Conservation (phyloP, 2,888 invertebrate genomes). For the Periphyllus acericola region DNA sequence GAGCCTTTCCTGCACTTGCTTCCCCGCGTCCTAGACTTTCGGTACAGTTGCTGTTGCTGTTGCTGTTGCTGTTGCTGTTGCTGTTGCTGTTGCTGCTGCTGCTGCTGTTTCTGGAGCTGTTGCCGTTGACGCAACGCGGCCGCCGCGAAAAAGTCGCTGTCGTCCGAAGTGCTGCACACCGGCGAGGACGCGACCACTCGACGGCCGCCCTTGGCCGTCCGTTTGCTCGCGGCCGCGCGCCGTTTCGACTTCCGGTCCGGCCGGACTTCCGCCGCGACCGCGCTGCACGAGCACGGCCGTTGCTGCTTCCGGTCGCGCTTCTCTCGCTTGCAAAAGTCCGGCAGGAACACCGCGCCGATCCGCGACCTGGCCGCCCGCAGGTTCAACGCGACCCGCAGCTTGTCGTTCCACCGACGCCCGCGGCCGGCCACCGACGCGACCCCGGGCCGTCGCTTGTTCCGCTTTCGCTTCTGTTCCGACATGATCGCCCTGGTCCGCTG, state of each 20-base stretch:
- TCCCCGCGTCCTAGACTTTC: conserved; percentile 66
- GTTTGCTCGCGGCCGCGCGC: background rate
- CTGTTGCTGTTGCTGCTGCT: conserved; percentile 66
- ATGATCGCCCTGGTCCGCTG: conserved; percentile 90
- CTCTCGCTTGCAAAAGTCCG: conserved; percentile 82
- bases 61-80: conserved; percentile 64
- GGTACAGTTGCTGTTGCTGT: conserved; percentile 63
- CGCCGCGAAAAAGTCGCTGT: conserved; percentile 69
- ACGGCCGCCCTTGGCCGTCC: background rate
- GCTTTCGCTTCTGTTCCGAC: conserved; percentile 79
- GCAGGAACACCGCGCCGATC: conserved; percentile 78
- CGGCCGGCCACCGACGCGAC: conserved; percentile 67
- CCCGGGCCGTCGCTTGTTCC: conserved; percentile 69
- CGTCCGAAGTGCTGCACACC: conserved; percentile 67
- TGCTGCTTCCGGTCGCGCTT: conserved; percentile 65
- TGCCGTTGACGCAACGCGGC: conserved; percentile 63
- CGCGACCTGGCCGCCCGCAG: conserved; percentile 14
- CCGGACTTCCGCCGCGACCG: background rate
- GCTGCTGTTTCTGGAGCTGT: conserved; percentile 65
- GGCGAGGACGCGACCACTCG: conserved; percentile 37
- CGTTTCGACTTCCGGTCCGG: background rate
- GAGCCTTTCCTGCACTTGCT: conserved; percentile 66
- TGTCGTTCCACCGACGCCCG: conserved; percentile 30
- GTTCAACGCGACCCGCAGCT: background rate
- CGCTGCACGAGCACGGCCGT: conserved; percentile 48